Evolutionary conservation across 2,888 invertebrate species (phyloP).

Genomic region (Hipparchia semele): DNA sequence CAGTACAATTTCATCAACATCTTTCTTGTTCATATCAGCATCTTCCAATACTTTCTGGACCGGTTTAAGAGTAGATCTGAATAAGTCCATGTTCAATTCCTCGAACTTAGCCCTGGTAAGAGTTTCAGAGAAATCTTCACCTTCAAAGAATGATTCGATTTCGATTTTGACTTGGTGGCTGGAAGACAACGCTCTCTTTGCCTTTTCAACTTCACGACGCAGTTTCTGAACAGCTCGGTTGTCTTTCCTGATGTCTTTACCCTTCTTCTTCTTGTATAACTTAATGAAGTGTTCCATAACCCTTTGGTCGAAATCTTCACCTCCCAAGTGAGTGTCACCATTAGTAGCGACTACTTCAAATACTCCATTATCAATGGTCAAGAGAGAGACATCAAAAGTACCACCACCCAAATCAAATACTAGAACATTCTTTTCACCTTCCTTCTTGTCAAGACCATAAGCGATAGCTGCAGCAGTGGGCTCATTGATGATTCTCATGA

Average conservation of each 20-base stretch:
- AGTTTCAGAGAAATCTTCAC: slow-evolving; percentile 99
- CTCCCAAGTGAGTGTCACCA: slow-evolving; percentile 98
- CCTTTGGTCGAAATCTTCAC: slow-evolving; percentile 99
- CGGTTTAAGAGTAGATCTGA: slow-evolving; percentile 96
- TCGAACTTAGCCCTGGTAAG: slow-evolving; percentile 99
- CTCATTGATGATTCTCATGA: slow-evolving; percentile 99
- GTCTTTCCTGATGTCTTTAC: slow-evolving; percentile 97
- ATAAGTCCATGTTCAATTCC: slow-evolving; percentile 97
- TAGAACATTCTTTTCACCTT: slow-evolving; percentile 98
- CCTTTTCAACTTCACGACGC: slow-evolving; percentile 98
- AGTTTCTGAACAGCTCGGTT: slow-evolving; percentile 97
- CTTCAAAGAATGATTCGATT: slow-evolving; percentile 99
- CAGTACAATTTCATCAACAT: slow-evolving; percentile 99
- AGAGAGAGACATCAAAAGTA: slow-evolving; percentile 98
- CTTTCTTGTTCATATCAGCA: slow-evolving; percentile 99
- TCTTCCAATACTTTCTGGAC: slow-evolving; percentile 98
- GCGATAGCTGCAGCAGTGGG: slow-evolving; percentile 98
- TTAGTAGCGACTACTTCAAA: slow-evolving; percentile 97
- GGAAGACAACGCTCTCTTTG: slow-evolving; percentile 97
- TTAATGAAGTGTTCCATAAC: slow-evolving; percentile 99
- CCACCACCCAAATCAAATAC: slow-evolving; percentile 99
- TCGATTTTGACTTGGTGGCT: slow-evolving; percentile 98
- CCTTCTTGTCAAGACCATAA: slow-evolving; percentile 98
- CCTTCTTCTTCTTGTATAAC: slow-evolving; percentile 99
- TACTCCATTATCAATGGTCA: slow-evolving; percentile 99